Conservation (phyloP, 2,888 invertebrate genomes). For the Calliopum simillimum region DNA sequence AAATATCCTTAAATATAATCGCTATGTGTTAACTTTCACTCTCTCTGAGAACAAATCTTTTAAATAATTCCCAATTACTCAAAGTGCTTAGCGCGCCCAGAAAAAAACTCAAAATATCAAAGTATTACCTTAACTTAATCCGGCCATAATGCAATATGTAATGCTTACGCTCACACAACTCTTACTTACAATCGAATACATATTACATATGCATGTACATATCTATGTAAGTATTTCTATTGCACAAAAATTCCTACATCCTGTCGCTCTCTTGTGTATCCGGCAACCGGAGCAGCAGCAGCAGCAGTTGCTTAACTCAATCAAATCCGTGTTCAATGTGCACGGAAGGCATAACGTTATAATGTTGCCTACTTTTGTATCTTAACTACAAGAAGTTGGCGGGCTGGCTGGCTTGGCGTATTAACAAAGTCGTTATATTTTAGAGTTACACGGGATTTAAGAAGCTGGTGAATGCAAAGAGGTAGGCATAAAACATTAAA, state of each 20-base stretch:
- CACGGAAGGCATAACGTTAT: conserved; percentile 11
- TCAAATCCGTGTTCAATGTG: conserved; percentile 7
- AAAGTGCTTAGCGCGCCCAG: conserved; percentile 13
- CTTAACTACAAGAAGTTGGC: too few species aligned
- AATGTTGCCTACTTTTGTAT: not conserved
- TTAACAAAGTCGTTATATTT: conserved; percentile 33
- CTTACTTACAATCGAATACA: not conserved
- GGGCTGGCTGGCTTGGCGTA: not conserved
- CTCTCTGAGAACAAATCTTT: conserved; percentile 3
- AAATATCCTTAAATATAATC: too few species aligned
- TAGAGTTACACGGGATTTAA: conserved; percentile 4
- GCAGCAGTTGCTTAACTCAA: conserved; percentile 19
- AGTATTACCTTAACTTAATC: conserved; percentile 20
- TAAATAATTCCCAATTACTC: conserved; percentile 27
- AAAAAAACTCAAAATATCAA: conserved; percentile 7
- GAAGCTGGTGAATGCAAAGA: not conserved
- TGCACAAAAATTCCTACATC: not conserved
- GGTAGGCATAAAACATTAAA: conserved; percentile 12
- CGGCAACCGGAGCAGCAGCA: not conserved
- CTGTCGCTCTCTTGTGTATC: too few species aligned
- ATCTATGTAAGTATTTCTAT: too few species aligned
- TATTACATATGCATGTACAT: not conserved
- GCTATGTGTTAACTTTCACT: not conserved
- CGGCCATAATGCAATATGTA: conserved; percentile 21
- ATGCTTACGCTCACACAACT: conserved; percentile 14